Conservation (phyloP, 2,113 vertebrate species). For the Spizaetus ornatus region DNA sequence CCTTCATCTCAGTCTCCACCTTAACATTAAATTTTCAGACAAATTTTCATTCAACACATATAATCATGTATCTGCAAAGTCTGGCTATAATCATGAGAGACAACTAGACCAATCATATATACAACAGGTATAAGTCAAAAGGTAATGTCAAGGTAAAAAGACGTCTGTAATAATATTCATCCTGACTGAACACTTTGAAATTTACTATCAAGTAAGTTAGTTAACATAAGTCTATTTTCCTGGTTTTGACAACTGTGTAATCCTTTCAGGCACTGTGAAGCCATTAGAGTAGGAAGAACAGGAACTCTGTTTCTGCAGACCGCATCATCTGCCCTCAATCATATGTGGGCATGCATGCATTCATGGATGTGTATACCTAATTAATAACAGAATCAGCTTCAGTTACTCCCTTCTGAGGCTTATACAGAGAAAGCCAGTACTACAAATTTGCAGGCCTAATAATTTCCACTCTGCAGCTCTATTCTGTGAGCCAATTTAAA, state of each 20-base stretch:
- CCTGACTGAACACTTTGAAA: not conserved
- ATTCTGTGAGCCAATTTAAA: not conserved
- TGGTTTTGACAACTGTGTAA: not conserved
- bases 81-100: not conserved
- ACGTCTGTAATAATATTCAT: not conserved
- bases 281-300: not conserved
- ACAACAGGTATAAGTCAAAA: not conserved
- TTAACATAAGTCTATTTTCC: not conserved
- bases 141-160: not conserved
- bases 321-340: not conserved
- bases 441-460: not conserved
- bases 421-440: not conserved
- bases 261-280: not conserved
- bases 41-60: not conserved
- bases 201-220: not conserved
- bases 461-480: not conserved
- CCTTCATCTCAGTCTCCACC: not conserved
- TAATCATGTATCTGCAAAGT: not conserved
- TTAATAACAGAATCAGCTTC: not conserved
- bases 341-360: not conserved
- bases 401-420: not conserved
- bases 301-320: not conserved
- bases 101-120: not conserved
- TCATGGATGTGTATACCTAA: not conserved
- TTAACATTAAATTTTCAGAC: not conserved